Percentiles rank a stretch among this genome's conserved stretches.
phyloP scores from a whole-genome alignment of 2,113 vertebrate genomes.

The Sinocyclocheilus maitianheensis region DNA sequence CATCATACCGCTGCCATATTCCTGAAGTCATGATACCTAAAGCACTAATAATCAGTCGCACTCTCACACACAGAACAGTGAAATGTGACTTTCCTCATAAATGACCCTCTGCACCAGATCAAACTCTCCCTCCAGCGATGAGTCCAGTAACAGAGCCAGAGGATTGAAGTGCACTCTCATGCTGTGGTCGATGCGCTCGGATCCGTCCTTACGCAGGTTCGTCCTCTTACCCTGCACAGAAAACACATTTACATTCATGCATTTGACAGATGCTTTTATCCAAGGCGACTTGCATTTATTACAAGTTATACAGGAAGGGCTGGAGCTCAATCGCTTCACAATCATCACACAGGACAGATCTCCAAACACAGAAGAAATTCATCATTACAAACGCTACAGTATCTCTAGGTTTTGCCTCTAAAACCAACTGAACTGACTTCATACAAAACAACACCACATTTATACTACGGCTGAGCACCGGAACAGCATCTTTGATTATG shows the following conservation, averaged over 20 bases:
- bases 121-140: slow-evolving; percentile 95
- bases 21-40: no score
- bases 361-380: no score
- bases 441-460: no score
- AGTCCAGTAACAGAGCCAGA: slow-evolving; percentile 92
- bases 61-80: neutral
- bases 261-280: neutral
- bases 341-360: no score
- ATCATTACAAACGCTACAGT: no score
- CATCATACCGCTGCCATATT: neutral
- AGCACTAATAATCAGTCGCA: no score
- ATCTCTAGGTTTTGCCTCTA: no score
- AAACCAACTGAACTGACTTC: no score
- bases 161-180: slow-evolving; percentile 99
- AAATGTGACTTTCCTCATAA: slow-evolving; percentile 82
- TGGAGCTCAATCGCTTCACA: no score
- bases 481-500: no score
- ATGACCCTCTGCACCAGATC: slow-evolving; percentile 98
- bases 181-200: slow-evolving; percentile 88
- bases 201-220: slow-evolving; percentile 90
- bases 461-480: no score
- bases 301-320: no score
- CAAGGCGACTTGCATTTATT: neutral
- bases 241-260: neutral
- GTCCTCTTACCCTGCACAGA: slow-evolving; percentile 90